Conservation (phyloP, 2,113 vertebrate genomes). For the Pituophis catenifer region DNA sequence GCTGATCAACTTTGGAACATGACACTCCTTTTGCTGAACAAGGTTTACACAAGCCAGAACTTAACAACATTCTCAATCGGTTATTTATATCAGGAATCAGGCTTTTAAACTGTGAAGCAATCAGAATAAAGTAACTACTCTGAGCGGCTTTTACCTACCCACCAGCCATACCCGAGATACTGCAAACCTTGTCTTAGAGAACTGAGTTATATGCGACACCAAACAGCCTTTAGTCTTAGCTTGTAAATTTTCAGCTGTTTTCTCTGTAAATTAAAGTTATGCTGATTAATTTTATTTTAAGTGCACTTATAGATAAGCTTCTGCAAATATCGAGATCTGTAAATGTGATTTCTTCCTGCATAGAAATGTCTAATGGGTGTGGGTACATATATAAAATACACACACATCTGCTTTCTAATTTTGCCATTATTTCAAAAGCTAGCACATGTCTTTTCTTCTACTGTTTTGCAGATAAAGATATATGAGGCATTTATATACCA, state of each 20-base stretch:
- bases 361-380: conserved; percentile 26
- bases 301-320: conserved; percentile 22
- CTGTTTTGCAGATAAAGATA: background rate
- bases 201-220: background rate
- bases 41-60: background rate
- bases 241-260: background rate
- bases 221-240: background rate
- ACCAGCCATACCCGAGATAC: background rate
- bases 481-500: background rate
- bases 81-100: background rate
- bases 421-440: conserved; percentile 45
- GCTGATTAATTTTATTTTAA: background rate
- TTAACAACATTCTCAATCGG: background rate
- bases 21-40: background rate
- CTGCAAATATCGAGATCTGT: background rate
- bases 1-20: background rate
- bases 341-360: conserved; percentile 48
- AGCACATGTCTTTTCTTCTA: conserved; percentile 16
- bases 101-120: background rate
- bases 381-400: background rate
- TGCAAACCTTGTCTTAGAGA: background rate
- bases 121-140: background rate
- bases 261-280: background rate
- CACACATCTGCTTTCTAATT: conserved; percentile 42
- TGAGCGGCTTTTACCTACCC: background rate